phyloP scores from a whole-genome alignment of 2,113 vertebrate genomes.

The Vimba vimba region DNA sequence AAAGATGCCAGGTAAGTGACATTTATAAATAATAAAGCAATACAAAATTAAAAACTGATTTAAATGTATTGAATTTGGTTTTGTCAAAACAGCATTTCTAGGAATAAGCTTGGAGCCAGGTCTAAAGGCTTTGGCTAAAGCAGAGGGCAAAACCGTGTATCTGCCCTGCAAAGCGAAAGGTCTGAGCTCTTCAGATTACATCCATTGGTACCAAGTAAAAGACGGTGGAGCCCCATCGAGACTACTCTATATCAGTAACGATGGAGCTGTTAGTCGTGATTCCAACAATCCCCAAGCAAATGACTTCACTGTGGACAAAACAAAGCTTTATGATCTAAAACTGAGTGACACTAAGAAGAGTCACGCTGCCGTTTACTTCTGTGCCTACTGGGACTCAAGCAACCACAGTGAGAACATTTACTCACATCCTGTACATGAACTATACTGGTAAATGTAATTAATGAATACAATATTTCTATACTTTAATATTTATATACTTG shows the following conservation, averaged over 20 bases:
- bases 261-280: accelerated
- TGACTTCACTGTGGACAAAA: conserved; percentile 37
- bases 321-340: not conserved
- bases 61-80: not conserved
- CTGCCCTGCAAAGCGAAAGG: conserved; percentile 34
- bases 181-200: not conserved
- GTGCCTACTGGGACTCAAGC: conserved; percentile 41
- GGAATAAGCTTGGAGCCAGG: not conserved
- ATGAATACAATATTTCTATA: not conserved
- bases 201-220: conserved; percentile 61
- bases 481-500: not conserved
- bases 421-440: conserved; percentile 30
- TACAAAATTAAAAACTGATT: not conserved
- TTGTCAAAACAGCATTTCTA: not conserved
- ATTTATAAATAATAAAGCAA: not conserved
- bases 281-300: conserved; percentile 19
- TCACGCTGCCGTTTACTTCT: conserved; percentile 44
- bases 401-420: conserved; percentile 41
- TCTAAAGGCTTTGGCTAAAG: not conserved
- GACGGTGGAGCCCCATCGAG: conserved; percentile 21
- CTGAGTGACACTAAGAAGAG: not conserved
- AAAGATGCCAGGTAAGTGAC: conserved; percentile 29
- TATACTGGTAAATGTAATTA: not conserved
- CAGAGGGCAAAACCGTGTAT: not conserved
- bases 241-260: conserved; percentile 13